Evolutionary conservation across 2,113 vertebrate genomes (phyloP).

Genomic region (Emydura subglobosa): DNA sequence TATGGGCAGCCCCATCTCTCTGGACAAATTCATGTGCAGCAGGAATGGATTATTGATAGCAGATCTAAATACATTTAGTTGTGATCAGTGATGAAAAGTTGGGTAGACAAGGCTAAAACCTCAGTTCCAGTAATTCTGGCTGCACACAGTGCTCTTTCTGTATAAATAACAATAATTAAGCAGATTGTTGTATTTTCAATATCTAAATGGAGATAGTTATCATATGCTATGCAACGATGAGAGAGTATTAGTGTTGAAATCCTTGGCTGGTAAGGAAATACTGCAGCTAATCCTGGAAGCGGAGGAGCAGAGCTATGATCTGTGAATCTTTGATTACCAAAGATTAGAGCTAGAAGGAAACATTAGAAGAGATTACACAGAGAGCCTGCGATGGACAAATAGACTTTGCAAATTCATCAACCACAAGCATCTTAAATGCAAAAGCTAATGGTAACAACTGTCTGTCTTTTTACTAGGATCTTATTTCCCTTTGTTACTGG

Average conservation of each 20-base stretch:
- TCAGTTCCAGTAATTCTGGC: not conserved
- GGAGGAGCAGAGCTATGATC: not conserved
- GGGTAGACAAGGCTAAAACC: not conserved
- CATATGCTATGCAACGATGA: not conserved
- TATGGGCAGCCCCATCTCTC: not conserved
- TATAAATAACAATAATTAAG: not conserved
- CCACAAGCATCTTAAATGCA: constrained; percentile 39
- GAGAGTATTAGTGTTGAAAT: constrained; percentile 4
- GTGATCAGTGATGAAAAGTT: not conserved
- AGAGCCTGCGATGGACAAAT: not conserved
- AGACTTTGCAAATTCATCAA: constrained; percentile 59
- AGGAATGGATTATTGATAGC: not conserved
- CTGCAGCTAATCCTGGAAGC: constrained; percentile 49
- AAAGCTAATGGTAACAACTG: not conserved
- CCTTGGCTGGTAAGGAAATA: constrained; percentile 31
- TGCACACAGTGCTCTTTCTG: not conserved
- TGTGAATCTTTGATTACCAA: constrained; percentile 28
- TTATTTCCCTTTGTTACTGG: not conserved
- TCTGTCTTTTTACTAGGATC: constrained; percentile 10
- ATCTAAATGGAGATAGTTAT: constrained; percentile 19
- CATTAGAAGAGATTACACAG: not conserved
- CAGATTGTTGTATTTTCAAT: constrained; percentile 23
- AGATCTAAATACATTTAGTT: not conserved
- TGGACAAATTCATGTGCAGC: not conserved
- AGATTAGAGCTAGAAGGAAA: not conserved